A percentile compares a stretch with the other conserved stretches of the same genome.
These are phyloP conservation scores for Cynocephalus volans DNA, from an alignment of 2,113 vertebrate species.

Conservation along the genomic window DNA sequence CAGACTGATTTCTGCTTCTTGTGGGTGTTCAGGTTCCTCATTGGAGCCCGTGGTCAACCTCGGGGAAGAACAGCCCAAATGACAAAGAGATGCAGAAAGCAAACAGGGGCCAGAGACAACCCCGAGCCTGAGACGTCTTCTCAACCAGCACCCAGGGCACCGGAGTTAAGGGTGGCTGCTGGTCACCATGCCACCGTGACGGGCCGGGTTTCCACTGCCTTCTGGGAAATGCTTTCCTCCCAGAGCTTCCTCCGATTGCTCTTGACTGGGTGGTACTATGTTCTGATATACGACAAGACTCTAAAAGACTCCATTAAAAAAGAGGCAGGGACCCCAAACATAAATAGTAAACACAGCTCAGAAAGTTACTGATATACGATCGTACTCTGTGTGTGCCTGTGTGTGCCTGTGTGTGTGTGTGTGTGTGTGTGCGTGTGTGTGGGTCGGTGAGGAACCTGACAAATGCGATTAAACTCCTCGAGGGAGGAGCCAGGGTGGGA, in stretches of 20 bases:
- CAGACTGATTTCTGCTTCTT: neutral
- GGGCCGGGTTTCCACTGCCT: neutral
- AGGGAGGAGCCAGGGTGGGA: neutral
- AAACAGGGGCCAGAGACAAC: no score
- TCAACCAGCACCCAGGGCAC: neutral
- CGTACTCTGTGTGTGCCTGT: neutral
- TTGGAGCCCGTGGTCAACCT: neutral
- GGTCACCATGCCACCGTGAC: accelerated
- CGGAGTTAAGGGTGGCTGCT: neutral
- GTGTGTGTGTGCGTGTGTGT: neutral
- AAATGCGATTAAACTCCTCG: neutral
- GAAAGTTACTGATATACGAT: neutral
- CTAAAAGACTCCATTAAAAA: neutral
- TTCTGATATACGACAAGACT: neutral
- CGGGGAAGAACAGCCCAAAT: neutral
- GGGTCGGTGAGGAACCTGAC: neutral
- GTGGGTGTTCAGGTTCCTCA: neutral
- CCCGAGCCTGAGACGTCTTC: no score
- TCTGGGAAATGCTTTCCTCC: neutral
- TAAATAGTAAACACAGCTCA: neutral
- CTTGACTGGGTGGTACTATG: neutral
- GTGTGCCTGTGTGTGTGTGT: no score
- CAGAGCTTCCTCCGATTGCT: neutral
- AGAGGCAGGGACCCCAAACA: neutral
- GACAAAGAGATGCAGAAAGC: neutral